Percentiles rank a stretch among this genome's conserved stretches.
phyloP scores from a whole-genome alignment of 2,113 vertebrate species.

The Stegostoma tigrinum region DNA sequence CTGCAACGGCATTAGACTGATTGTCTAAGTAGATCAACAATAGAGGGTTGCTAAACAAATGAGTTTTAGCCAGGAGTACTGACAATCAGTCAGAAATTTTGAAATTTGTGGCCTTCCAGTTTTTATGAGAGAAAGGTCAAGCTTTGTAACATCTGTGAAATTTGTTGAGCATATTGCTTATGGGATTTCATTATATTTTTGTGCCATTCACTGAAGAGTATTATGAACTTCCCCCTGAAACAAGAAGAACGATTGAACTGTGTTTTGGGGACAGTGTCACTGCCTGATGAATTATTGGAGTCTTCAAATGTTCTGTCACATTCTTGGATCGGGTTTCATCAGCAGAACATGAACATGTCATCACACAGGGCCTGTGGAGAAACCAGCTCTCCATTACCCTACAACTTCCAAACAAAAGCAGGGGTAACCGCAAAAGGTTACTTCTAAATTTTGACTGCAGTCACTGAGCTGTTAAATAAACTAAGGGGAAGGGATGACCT shows the following conservation, averaged over 20 bases:
- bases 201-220: not conserved
- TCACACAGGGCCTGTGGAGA: not conserved
- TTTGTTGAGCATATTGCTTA: not conserved
- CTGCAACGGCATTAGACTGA: not conserved
- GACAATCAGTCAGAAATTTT: not conserved
- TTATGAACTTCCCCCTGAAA: not conserved
- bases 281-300: not conserved
- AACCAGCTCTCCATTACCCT: no score
- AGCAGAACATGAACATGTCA: not conserved
- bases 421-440: not conserved
- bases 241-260: not conserved
- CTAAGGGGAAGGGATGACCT: not conserved
- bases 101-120: not conserved
- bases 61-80: not conserved
- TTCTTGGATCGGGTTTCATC: not conserved
- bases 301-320: not conserved
- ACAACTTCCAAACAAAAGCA: not conserved
- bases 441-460: not conserved
- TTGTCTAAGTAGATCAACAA: not conserved
- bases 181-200: not conserved
- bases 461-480: conserved; percentile 2
- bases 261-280: not conserved
- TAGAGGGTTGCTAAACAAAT: not conserved
- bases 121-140: not conserved
- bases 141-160: not conserved